These are phyloP conservation scores for Lycaena phlaeas DNA, from an alignment of 2,888 invertebrate species.

Conservation along the genomic window DNA sequence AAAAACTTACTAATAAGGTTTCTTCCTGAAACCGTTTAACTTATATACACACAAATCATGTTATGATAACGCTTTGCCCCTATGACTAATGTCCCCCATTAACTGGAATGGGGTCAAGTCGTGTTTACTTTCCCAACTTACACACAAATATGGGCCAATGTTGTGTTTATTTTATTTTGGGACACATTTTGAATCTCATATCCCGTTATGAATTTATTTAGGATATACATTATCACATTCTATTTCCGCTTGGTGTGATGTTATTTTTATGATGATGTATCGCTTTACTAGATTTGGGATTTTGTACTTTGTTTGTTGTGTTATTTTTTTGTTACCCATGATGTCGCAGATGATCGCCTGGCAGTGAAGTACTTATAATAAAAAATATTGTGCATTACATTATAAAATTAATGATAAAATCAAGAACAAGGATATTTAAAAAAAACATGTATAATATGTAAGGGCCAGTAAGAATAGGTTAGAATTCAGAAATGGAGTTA, in stretches of 20 bases:
- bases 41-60: constrained; percentile 43
- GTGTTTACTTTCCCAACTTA: constrained; percentile 53
- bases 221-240: constrained; percentile 2
- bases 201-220: constrained; percentile 4
- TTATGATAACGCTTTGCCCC: constrained; percentile 41
- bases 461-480: no score
- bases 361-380: no score
- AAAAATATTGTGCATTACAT: no score
- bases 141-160: constrained; percentile 33
- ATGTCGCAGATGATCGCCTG: no score
- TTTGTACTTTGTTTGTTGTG: background rate
- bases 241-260: background rate
- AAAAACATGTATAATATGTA: no score
- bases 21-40: constrained; percentile 6
- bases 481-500: no score
- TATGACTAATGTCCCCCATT: constrained; percentile 63
- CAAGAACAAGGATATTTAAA: no score
- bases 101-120: constrained; percentile 41
- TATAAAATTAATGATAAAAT: no score
- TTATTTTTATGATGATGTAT: no score
- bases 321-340: no score
- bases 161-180: constrained; percentile 24
- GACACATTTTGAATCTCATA: constrained; percentile 3
- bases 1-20: background rate
- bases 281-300: background rate